These are phyloP conservation scores for Magallana ariakensis DNA, from an alignment of 1,140 invertebrate genomes.

Conservation along the genomic window DNA sequence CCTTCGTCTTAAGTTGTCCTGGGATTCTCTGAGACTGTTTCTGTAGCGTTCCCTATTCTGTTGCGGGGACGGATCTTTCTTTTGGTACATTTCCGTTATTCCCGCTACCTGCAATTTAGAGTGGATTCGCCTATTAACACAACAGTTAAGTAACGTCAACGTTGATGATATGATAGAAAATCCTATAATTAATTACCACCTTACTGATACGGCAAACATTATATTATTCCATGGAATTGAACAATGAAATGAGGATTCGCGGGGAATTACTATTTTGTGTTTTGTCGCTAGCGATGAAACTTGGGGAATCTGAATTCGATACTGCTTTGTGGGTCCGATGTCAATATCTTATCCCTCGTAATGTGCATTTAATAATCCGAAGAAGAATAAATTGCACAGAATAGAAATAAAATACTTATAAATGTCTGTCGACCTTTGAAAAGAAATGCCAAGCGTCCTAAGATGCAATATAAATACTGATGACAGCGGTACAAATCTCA, in stretches of 20 bases:
- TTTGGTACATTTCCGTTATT: constrained; percentile 42
- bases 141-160: not conserved
- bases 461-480: constrained; percentile 21
- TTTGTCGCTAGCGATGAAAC: not conserved
- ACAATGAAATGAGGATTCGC: not conserved
- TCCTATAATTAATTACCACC: constrained; percentile 3
- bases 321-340: not conserved
- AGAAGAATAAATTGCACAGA: constrained; percentile 24
- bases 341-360: not conserved
- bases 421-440: constrained; percentile 6
- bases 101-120: constrained; percentile 16
- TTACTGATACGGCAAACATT: not conserved
- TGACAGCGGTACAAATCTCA: not conserved
- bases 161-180: not conserved
- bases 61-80: constrained; percentile 15
- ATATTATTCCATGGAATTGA: not conserved
- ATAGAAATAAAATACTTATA: constrained; percentile 36
- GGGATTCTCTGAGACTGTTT: constrained; percentile 13
- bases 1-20: constrained; percentile 31
- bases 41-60: constrained; percentile 11
- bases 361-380: constrained; percentile 21
- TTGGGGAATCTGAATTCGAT: constrained; percentile 3
- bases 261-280: not conserved
- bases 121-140: constrained; percentile 17
- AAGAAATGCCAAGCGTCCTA: constrained; percentile 8